phyloP scores from a whole-genome alignment of 2,888 invertebrate species.

The Timema cristinae region DNA sequence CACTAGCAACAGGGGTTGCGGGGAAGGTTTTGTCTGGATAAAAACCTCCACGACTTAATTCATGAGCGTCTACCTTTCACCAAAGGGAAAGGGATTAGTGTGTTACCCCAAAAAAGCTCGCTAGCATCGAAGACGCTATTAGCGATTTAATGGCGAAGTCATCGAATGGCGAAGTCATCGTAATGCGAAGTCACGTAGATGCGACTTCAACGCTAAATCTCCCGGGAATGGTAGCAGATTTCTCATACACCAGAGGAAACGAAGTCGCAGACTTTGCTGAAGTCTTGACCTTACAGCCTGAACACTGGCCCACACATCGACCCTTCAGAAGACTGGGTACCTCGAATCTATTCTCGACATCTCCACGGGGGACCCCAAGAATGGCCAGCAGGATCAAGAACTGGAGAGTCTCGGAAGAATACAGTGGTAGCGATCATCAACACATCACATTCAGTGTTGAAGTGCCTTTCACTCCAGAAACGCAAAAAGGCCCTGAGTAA shows the following conservation, averaged over 20 bases:
- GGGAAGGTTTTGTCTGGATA: neutral
- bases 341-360: too few relatives aligned
- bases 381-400: too few relatives aligned
- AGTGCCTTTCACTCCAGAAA: too few relatives aligned
- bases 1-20: neutral
- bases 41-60: neutral
- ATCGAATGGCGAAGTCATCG: neutral
- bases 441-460: neutral
- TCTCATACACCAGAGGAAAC: neutral
- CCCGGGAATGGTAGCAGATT: neutral
- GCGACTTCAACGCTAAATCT: too few relatives aligned
- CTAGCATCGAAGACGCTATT: neutral
- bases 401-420: neutral
- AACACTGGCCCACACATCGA: neutral
- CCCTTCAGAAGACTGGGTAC: neutral
- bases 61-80: neutral
- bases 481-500: too few relatives aligned
- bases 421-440: slow-evolving; percentile 8
- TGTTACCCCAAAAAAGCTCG: neutral
- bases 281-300: neutral
- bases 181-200: too few relatives aligned
- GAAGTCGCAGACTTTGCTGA: neutral
- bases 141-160: neutral
- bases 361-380: too few relatives aligned
- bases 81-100: neutral